phyloP scores from a whole-genome alignment of 37 sponge, comb jelly and placozoan species.

The Diacarnus erythraeanus region DNA sequence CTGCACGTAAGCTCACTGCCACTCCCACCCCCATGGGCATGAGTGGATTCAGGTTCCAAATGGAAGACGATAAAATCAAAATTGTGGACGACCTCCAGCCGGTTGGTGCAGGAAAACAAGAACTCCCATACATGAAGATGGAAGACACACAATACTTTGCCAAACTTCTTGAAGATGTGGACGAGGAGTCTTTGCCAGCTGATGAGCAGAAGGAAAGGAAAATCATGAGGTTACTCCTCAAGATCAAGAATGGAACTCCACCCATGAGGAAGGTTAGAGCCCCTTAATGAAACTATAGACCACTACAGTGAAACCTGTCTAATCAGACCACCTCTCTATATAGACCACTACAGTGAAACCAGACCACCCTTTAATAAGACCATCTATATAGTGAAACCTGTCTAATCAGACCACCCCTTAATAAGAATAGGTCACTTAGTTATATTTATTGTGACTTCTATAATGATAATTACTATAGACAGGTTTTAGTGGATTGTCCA shows the following conservation, averaged over 20 bases:
- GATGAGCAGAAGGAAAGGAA: conserved; percentile 98
- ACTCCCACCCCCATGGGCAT: conserved; percentile 98
- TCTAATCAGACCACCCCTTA: too few relatives aligned
- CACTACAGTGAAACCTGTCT: too few relatives aligned
- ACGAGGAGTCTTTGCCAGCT: conserved; percentile 82
- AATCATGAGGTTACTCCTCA: conserved; percentile 94
- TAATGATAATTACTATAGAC: too few relatives aligned
- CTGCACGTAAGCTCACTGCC: conserved; percentile 87
- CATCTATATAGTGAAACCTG: too few relatives aligned
- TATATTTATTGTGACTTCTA: too few relatives aligned
- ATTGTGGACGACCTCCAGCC: conserved; percentile 84
- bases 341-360: too few relatives aligned
- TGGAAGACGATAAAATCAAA: conserved; percentile 79
- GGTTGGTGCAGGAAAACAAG: conserved; percentile 49
- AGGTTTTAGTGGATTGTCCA: too few relatives aligned
- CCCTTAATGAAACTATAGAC: too few relatives aligned
- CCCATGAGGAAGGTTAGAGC: conserved; percentile 96
- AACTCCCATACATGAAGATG: conserved; percentile 94
- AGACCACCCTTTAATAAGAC: too few relatives aligned
- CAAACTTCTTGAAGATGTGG: conserved; percentile 91
- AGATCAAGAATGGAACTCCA: conserved; percentile 99
- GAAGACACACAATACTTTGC: conserved; percentile 98
- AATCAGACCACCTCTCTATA: too few relatives aligned
- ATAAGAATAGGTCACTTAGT: too few relatives aligned
- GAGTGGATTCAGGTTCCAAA: conserved; percentile 89